Conservation (phyloP, 35 echinoderm and acorn worm species). For the Heliocidaris erythrogramma region DNA sequence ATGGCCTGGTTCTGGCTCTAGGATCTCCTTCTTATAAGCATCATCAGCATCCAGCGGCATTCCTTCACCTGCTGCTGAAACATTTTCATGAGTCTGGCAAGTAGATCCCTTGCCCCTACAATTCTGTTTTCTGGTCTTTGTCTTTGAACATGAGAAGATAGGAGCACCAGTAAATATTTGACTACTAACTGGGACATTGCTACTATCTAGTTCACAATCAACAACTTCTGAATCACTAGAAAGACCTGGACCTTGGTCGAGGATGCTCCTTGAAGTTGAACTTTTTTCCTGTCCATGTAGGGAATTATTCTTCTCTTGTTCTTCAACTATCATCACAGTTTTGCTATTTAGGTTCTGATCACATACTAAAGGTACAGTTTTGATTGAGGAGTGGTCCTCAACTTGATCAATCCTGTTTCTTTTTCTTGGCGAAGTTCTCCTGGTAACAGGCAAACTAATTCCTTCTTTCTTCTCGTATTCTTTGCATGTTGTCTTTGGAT, state of each 20-base stretch:
- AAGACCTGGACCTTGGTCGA: background rate
- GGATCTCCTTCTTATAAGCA: background rate
- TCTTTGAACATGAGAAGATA: background rate
- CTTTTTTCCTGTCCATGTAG: background rate
- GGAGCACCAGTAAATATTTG: background rate
- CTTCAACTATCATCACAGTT: background rate
- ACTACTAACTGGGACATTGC: background rate
- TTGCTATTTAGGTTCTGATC: background rate
- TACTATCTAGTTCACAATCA: background rate
- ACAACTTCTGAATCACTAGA: background rate
- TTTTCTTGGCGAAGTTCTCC: background rate
- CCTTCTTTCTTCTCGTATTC: background rate
- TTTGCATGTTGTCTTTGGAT: background rate
- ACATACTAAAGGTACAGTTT: background rate
- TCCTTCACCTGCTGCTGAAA: background rate
- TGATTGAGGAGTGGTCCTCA: background rate
- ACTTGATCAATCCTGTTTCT: background rate
- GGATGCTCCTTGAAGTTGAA: background rate
- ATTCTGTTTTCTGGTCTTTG: background rate
- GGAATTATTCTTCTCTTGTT: background rate
- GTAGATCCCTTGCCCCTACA: background rate
- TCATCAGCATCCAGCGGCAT: background rate
- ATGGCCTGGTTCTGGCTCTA: background rate
- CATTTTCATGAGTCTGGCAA: background rate
- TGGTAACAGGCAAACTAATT: background rate